Conservation (phyloP, 2,888 invertebrate species). For the Microctonus hyperodae region DNA sequence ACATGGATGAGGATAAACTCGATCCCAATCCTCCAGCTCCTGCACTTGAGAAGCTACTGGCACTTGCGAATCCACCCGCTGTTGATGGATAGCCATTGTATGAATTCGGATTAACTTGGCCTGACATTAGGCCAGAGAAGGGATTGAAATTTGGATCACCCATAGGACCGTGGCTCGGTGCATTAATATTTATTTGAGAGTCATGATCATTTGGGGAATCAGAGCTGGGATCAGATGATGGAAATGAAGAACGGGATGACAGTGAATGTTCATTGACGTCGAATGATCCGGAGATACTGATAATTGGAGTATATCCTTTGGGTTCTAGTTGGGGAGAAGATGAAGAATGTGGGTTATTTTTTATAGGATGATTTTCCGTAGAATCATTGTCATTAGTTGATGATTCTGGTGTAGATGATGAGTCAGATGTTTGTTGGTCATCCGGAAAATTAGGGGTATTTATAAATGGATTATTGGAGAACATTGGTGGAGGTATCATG, state of each 20-base stretch:
- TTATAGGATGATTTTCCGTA: not conserved
- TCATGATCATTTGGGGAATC: conserved; percentile 3
- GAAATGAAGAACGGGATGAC: conserved; percentile 1
- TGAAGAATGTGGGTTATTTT: not conserved
- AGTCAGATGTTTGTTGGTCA: not conserved
- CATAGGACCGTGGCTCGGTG: conserved; percentile 17
- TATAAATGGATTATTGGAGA: not conserved
- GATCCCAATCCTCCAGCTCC: conserved; percentile 32
- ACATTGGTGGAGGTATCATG: conserved; percentile 24
- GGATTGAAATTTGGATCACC: conserved; percentile 15
- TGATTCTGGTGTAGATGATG: not conserved
- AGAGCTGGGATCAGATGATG: conserved; percentile 5
- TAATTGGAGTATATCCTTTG: conserved; percentile 20
- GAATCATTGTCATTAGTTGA: not conserved
- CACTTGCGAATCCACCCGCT: conserved; percentile 38
- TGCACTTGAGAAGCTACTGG: conserved; percentile 40
- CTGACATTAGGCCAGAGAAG: conserved; percentile 15
- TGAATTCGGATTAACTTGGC: not conserved
- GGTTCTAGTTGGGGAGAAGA: not conserved
- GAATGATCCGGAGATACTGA: conserved; percentile 27
- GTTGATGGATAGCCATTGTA: conserved; percentile 24
- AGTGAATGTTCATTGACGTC: conserved; percentile 26
- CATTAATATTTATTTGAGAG: conserved; percentile 14
- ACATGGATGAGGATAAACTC: conserved; percentile 34
- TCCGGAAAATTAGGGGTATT: not conserved